A percentile compares a stretch with the other conserved stretches of the same genome.
Evolutionary conservation across 2,888 invertebrate genomes (phyloP).

Genomic region (Yponomeuta malinellus): DNA sequence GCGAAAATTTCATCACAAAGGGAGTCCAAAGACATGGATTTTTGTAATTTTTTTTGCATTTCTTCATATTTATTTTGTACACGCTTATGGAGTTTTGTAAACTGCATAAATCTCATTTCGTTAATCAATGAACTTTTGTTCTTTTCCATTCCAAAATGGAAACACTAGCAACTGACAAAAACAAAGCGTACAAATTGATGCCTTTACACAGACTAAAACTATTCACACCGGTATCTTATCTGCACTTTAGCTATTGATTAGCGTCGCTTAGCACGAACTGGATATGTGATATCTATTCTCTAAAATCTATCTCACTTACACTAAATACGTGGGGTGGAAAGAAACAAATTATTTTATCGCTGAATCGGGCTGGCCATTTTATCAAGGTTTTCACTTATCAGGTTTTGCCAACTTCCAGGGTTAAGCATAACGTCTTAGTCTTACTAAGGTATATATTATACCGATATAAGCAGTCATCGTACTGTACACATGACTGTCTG

Average conservation of each 20-base stretch:
- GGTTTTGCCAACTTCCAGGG: too few relatives aligned
- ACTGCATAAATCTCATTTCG: neutral
- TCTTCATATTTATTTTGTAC: constrained; percentile 58
- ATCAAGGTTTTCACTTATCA: too few relatives aligned
- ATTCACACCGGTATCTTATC: neutral
- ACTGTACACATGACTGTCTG: too few relatives aligned
- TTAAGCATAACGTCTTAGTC: too few relatives aligned
- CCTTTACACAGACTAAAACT: neutral
- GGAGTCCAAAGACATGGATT: constrained; percentile 56
- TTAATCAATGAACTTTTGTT: constrained; percentile 3
- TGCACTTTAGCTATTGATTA: neutral
- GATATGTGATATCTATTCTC: too few relatives aligned
- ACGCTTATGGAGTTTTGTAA: constrained; percentile 49
- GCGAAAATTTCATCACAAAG: constrained; percentile 40
- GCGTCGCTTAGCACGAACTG: neutral
- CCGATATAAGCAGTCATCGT: too few relatives aligned
- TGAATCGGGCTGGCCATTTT: too few relatives aligned
- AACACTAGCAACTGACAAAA: neutral
- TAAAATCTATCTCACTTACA: too few relatives aligned
- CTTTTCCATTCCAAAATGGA: constrained; percentile 15
- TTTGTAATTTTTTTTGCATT: constrained; percentile 57
- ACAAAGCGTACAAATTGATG: neutral
- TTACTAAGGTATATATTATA: too few relatives aligned
- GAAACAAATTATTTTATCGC: too few relatives aligned
- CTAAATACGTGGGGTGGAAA: too few relatives aligned